phyloP scores from a whole-genome alignment of 2,888 invertebrate species.

The Drosophila paranaensis region DNA sequence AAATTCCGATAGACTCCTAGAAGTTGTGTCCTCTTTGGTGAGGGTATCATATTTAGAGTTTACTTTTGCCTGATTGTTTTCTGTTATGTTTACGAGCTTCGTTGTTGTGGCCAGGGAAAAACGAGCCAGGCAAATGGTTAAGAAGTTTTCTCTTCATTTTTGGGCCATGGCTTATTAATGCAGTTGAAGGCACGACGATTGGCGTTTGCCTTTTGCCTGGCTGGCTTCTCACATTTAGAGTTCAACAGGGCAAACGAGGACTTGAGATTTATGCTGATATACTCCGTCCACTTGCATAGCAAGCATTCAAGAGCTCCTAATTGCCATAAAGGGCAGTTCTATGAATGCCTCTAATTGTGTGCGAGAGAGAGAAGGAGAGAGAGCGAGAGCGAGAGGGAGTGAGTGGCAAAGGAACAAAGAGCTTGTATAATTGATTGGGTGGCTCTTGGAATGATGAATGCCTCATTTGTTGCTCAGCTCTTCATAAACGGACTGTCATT shows the following conservation, averaged over 20 bases:
- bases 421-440: constrained; percentile 57
- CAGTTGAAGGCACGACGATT: constrained; percentile 32
- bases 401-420: constrained; percentile 23
- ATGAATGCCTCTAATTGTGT: constrained; percentile 48
- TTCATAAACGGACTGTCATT: constrained; percentile 56
- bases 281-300: constrained; percentile 46
- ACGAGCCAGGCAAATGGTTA: constrained; percentile 34
- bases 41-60: constrained; percentile 13
- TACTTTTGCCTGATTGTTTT: constrained; percentile 23
- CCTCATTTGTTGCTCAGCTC: constrained; percentile 70
- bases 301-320: constrained; percentile 53
- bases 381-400: neutral
- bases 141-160: constrained; percentile 38
- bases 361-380: constrained; percentile 3
- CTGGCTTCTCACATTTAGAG: constrained; percentile 38
- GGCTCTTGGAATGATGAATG: constrained; percentile 68
- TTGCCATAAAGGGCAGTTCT: constrained; percentile 54
- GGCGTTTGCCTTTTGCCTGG: constrained; percentile 30
- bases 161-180: constrained; percentile 59
- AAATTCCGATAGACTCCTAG: no score
- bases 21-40: neutral
- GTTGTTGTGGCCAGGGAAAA: constrained; percentile 39
- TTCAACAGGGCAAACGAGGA: constrained; percentile 55
- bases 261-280: constrained; percentile 60
- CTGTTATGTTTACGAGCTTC: constrained; percentile 32